A percentile compares a stretch with the other conserved stretches of the same genome.
Conservation (phyloP, 2,888 invertebrate species). For the Melinaea menophilus region DNA sequence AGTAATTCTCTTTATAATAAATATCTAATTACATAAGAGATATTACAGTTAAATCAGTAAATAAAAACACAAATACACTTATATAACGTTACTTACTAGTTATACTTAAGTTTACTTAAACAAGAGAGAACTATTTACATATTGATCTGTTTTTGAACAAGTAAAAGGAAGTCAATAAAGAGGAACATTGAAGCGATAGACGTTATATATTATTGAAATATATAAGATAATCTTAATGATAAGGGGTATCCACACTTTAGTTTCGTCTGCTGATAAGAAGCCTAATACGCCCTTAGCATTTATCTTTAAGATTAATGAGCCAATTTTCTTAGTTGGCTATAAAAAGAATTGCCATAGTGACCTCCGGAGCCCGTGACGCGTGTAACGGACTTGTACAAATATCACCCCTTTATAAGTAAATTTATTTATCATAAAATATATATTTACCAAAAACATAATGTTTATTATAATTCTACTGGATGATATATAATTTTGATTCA, state of each 20-base stretch:
- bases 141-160: not conserved
- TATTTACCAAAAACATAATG: too few relatives aligned
- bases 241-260: conserved; percentile 58
- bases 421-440: too few relatives aligned
- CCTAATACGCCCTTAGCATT: conserved; percentile 75
- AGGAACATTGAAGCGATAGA: conserved; percentile 7
- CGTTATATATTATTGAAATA: conserved; percentile 10
- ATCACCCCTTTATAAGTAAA: too few relatives aligned
- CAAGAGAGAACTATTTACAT: too few relatives aligned
- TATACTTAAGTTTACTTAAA: too few relatives aligned
- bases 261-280: conserved; percentile 72
- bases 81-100: too few relatives aligned
- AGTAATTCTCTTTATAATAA: too few relatives aligned
- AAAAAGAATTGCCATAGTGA: conserved; percentile 48
- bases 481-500: too few relatives aligned
- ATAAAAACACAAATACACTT: too few relatives aligned
- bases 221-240: conserved; percentile 20
- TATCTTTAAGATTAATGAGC: conserved; percentile 78
- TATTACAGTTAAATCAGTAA: too few relatives aligned
- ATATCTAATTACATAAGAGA: too few relatives aligned
- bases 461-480: too few relatives aligned
- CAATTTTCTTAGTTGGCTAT: conserved; percentile 78
- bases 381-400: conserved; percentile 11
- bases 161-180: not conserved
- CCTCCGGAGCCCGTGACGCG: conserved; percentile 19